Evolutionary conservation across 64 coral and sea anemone genomes (phyloP), one percentile per base, ranked within the genome.

Genomic region (Pocillopora damicornis): DNA sequence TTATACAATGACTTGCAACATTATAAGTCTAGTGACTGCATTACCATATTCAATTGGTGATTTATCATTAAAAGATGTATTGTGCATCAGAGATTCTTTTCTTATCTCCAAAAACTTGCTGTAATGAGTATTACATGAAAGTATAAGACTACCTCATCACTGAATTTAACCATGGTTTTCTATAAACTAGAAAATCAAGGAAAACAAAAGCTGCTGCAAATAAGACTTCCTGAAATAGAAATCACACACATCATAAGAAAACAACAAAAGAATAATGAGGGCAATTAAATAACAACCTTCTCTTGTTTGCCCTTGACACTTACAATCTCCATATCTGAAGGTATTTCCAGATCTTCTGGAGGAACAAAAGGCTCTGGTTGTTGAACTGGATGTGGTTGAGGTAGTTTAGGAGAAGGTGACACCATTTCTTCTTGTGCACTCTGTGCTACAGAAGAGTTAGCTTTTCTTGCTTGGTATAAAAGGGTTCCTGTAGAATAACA

Each of bases 271-370:
- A 68, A 57, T 86, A 75, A 13, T 59, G 11, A 63, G 59, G 34
- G 23, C 79, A 81, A 16, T 71, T 37, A 83, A 38, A 83, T 68
- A 20, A 22, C 13, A 62, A 81, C 23, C 15, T 81, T 23, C 60
- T 30, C 34, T n/a, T 30, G 13, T 34, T 35, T 22, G 13, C 30
- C 23, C 11, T 1, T 83, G 18, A 10, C 60, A 96, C 91, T 96
- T 80, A 96, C 94, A 61, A 96, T 96, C 76, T 96, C 94, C 94
- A 96, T 96, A 56, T 74, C 91, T 61, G 74, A 16, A 38, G 94
- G 94, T 25, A 96, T 75, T 83, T 96, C 94, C 57, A 96, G 62
- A 25, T 93, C 94, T 17, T 92, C 83, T n/a, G 94, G 94, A 11
- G 91, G 89, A 66, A 93, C 88, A 96, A 96, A 96, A 73, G 75